These are phyloP conservation scores for Drosophila virilis DNA, from an alignment of 1,140 invertebrate species.

Conservation along the genomic window DNA sequence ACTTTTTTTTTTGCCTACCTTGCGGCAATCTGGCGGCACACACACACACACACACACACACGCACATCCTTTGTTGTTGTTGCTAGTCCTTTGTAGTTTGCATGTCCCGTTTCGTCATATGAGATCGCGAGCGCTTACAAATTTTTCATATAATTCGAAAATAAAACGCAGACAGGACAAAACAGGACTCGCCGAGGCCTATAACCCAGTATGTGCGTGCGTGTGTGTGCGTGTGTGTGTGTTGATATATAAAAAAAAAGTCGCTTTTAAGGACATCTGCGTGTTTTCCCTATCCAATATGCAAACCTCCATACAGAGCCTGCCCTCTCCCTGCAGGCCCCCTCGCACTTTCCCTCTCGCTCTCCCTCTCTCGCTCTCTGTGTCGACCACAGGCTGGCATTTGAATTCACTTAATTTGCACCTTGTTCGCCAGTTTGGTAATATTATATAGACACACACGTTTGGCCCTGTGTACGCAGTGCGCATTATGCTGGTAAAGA, in stretches of 20 bases:
- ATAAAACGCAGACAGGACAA: slow-evolving; percentile 41
- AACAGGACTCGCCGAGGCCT: slow-evolving; percentile 21
- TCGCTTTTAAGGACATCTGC: slow-evolving; percentile 68
- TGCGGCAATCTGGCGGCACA: slow-evolving; percentile 72
- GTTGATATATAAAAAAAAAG: slow-evolving; percentile 12
- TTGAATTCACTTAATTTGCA: slow-evolving; percentile 81
- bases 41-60: slow-evolving; percentile 41
- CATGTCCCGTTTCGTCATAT: slow-evolving; percentile 81
- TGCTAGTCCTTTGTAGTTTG: slow-evolving; percentile 76
- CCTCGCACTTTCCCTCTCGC: slow-evolving; percentile 11
- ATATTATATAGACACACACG: slow-evolving; percentile 44
- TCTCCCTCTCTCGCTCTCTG: not conserved
- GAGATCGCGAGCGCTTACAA: slow-evolving; percentile 77
- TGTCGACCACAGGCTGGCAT: slow-evolving; percentile 56
- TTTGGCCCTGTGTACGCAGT: slow-evolving; percentile 4
- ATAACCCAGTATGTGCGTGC: not conserved
- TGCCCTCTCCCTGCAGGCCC: not conserved
- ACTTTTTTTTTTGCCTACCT: slow-evolving; percentile 70
- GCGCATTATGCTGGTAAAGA: slow-evolving; percentile 42
- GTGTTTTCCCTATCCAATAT: slow-evolving; percentile 57
- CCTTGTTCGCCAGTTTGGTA: slow-evolving; percentile 73
- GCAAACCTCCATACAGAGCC: slow-evolving; percentile 21
- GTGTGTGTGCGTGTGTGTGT: slow-evolving; percentile 5
- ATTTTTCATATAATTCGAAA: slow-evolving; percentile 77
- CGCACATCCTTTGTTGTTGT: slow-evolving; percentile 40